Evolutionary conservation across 2,797 vertebrate genomes (phyloP).

Genomic region (Acrocephalus scirpaceus): DNA sequence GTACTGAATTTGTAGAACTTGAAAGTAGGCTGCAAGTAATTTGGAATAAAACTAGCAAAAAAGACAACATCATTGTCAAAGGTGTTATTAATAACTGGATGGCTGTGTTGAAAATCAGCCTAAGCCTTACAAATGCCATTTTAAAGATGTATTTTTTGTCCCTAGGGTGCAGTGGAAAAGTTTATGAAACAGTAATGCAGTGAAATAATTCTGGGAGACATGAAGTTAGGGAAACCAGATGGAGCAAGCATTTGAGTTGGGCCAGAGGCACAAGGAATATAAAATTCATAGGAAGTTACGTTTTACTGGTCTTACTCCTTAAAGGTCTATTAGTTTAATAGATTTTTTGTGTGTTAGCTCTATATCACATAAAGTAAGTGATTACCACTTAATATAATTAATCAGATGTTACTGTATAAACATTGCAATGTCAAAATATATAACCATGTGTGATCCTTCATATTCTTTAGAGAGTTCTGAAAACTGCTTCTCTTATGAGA

Average conservation of each 20-base stretch:
- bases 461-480: background rate
- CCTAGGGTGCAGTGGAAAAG: background rate
- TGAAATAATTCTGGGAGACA: background rate
- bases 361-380: background rate
- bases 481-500: background rate
- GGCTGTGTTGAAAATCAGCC: background rate
- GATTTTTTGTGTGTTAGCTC: background rate
- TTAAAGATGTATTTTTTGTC: background rate
- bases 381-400: background rate
- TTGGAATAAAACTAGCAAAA: background rate
- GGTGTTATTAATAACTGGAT: background rate
- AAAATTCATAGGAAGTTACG: background rate
- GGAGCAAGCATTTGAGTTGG: background rate
- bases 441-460: background rate
- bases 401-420: background rate
- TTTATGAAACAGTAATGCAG: background rate
- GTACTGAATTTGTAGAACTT: background rate
- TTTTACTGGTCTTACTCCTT: background rate
- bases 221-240: background rate
- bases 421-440: background rate
- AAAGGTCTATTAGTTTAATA: background rate
- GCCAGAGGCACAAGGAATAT: background rate
- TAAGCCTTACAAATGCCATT: background rate
- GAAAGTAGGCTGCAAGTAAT: background rate
- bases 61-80: background rate